phyloP scores from a whole-genome alignment of 2,888 invertebrate genomes.

The Drosophila borealis region DNA sequence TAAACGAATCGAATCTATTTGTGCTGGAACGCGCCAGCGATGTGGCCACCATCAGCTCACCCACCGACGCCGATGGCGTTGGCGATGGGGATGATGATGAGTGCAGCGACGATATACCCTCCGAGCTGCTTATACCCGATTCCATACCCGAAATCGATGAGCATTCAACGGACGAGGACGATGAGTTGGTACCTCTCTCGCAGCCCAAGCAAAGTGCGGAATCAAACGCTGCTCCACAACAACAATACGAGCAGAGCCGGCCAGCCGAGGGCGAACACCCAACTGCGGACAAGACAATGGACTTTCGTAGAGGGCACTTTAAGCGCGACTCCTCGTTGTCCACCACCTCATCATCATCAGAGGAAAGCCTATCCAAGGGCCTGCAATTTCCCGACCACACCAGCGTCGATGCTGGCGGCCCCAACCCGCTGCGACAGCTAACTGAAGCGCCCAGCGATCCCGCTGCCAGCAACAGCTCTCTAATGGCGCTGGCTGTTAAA shows the following conservation, averaged over 20 bases:
- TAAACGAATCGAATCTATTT: constrained; percentile 81
- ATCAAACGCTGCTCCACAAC: background rate
- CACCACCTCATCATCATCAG: constrained; percentile 83
- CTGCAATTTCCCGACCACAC: constrained; percentile 82
- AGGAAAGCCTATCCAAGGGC: constrained; percentile 84
- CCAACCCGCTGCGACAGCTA: constrained; percentile 49
- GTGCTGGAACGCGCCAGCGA: constrained; percentile 83
- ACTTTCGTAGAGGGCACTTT: constrained; percentile 83
- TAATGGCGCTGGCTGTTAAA: constrained; percentile 54
- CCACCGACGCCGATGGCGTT: constrained; percentile 52
- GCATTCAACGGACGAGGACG: constrained; percentile 82
- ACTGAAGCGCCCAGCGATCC: constrained; percentile 21
- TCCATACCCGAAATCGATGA: constrained; percentile 84
- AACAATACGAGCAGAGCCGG: constrained; percentile 12
- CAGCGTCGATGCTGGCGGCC: constrained; percentile 63
- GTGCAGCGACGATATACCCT: constrained; percentile 84
- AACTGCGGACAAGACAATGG: constrained; percentile 52
- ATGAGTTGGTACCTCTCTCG: constrained; percentile 71
- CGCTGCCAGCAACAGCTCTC: constrained; percentile 31
- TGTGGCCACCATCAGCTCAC: constrained; percentile 76
- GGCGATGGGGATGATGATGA: constrained; percentile 80
- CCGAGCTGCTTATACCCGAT: constrained; percentile 83
- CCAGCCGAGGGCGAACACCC: constrained; percentile 4
- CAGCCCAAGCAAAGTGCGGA: constrained; percentile 13
- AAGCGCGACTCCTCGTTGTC: constrained; percentile 83